phyloP scores from a whole-genome alignment of 2,888 invertebrate genomes.

The Drosophila siamana region DNA sequence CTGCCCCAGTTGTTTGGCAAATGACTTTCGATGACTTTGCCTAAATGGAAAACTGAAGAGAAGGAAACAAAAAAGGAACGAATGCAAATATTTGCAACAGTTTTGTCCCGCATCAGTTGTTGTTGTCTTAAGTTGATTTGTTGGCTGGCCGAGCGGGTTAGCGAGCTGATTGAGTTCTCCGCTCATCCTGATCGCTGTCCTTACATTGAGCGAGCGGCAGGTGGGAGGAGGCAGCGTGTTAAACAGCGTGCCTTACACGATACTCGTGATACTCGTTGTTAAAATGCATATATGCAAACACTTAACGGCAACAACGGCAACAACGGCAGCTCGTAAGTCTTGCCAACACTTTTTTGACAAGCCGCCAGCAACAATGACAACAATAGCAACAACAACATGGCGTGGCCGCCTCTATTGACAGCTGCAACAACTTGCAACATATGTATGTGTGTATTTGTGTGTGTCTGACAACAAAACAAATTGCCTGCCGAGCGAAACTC shows the following conservation, averaged over 20 bases:
- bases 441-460: too few relatives aligned
- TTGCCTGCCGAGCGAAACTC: slow-evolving; percentile 63
- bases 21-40: slow-evolving; percentile 75
- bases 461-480: slow-evolving; percentile 61
- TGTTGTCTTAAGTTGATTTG: slow-evolving; percentile 80
- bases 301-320: slow-evolving; percentile 66
- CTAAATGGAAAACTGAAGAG: slow-evolving; percentile 31
- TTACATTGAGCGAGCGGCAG: not conserved
- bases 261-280: slow-evolving; percentile 36
- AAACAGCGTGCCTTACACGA: slow-evolving; percentile 68
- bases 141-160: slow-evolving; percentile 56
- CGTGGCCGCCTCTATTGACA: slow-evolving; percentile 74
- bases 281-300: slow-evolving; percentile 69
- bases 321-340: slow-evolving; percentile 62
- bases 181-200: slow-evolving; percentile 35
- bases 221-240: slow-evolving; percentile 50
- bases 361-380: slow-evolving; percentile 42
- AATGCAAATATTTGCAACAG: slow-evolving; percentile 56
- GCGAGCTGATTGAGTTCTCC: slow-evolving; percentile 57
- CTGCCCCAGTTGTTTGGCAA: slow-evolving; percentile 66
- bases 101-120: slow-evolving; percentile 12
- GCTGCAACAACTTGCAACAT: slow-evolving; percentile 78
- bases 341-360: slow-evolving; percentile 72
- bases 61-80: slow-evolving; percentile 12
- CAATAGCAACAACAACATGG: slow-evolving; percentile 50